Evolutionary conservation across 2,797 vertebrate genomes (phyloP).

Genomic region (Etheostoma nigrum): DNA sequence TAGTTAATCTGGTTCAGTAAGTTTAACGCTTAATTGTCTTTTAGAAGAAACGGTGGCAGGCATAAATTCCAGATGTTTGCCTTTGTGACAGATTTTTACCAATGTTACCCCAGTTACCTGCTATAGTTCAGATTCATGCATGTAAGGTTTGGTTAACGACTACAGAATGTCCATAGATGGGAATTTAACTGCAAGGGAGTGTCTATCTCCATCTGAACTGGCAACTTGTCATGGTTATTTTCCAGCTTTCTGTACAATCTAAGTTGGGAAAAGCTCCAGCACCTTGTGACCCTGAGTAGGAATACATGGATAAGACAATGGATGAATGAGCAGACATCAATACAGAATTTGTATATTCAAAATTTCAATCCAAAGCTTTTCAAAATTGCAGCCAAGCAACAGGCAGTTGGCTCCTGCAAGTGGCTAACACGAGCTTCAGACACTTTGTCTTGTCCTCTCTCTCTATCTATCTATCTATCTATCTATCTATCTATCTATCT

Average conservation of each 20-base stretch:
- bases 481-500: too few relatives aligned
- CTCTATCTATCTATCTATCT: neutral
- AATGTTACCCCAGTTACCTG: slow-evolving; percentile 25
- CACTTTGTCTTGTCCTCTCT: slow-evolving; percentile 34
- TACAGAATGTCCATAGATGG: slow-evolving; percentile 42
- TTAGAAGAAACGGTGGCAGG: slow-evolving; percentile 10
- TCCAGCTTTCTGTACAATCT: slow-evolving; percentile 49
- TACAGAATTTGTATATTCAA: slow-evolving; percentile 46
- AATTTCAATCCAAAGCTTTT: slow-evolving; percentile 49
- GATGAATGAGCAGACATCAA: slow-evolving; percentile 53
- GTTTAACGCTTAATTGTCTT: slow-evolving; percentile 27
- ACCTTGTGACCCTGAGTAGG: slow-evolving; percentile 51
- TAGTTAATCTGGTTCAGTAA: slow-evolving; percentile 13
- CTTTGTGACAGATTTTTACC: neutral
- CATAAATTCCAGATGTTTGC: slow-evolving; percentile 7
- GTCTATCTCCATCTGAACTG: slow-evolving; percentile 55
- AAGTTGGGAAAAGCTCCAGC: slow-evolving; percentile 50
- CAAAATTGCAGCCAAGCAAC: slow-evolving; percentile 70
- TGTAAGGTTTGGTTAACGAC: slow-evolving; percentile 30
- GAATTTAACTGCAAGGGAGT: slow-evolving; percentile 26
- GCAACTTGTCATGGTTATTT: slow-evolving; percentile 56
- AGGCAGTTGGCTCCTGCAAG: slow-evolving; percentile 66
- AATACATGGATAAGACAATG: slow-evolving; percentile 48
- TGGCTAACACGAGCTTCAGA: slow-evolving; percentile 42
- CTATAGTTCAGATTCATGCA: slow-evolving; percentile 21